Evolutionary conservation across 2,888 invertebrate genomes (phyloP).

Genomic region (Tetheella fluctuosa): DNA sequence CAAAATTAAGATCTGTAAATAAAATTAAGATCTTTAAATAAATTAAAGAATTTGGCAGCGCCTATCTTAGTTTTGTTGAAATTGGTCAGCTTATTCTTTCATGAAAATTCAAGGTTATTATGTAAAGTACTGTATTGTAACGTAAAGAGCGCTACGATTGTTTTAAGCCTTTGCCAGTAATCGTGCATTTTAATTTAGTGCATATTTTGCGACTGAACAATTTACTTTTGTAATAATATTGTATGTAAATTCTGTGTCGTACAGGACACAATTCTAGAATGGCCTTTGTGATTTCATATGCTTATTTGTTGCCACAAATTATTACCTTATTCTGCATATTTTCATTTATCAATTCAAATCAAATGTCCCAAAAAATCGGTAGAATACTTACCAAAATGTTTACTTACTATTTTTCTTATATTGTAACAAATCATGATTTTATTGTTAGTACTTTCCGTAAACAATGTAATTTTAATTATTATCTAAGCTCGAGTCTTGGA

Average conservation of each 20-base stretch:
- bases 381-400: too few species aligned
- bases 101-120: neutral
- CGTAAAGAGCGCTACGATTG: conserved; percentile 28
- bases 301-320: neutral
- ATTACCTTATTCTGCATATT: neutral
- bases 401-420: too few species aligned
- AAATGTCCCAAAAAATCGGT: too few species aligned
- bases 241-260: conserved; percentile 19
- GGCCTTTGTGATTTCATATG: conserved; percentile 1
- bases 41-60: neutral
- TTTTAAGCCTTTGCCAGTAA: conserved; percentile 69
- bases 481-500: too few species aligned
- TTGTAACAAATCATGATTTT: too few species aligned
- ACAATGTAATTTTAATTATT: too few species aligned
- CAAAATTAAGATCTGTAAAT: neutral
- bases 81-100: neutral
- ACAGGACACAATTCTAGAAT: conserved; percentile 14
- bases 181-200: conserved; percentile 73
- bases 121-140: neutral
- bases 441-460: too few species aligned
- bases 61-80: neutral
- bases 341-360: neutral
- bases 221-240: conserved; percentile 30
- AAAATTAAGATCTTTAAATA: neutral
- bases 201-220: conserved; percentile 62